Evolutionary conservation across 2,113 vertebrate species (phyloP), one percentile per base, ranked within the genome.

Genomic region (Equus przewalskii): DNA sequence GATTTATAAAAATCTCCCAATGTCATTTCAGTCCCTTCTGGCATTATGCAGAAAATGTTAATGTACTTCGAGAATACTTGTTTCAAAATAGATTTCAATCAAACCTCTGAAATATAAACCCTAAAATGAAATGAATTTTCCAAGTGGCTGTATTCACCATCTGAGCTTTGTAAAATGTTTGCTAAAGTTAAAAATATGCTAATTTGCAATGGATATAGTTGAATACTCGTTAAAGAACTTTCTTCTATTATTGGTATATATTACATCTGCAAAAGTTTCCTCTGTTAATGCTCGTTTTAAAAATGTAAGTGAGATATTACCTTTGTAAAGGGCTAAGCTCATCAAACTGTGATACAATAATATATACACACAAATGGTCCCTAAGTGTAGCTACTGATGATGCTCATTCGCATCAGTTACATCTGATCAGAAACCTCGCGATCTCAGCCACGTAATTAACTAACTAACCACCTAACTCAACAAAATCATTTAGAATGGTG

Each of bases 1-100:
- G 44, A 73, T 75, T 94, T 97, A 64, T 96, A 75, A 96, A 96
- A 97, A 75, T 96, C 8, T 56, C 5, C 36, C 56, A 76, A 33
- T 91, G 28, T 82, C 91, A 89, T 72, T 58, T 46, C 88, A 64
- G 19, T 94, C 72, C 44, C 44, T 93, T 51, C 89, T 97, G 89
- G 46, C 69, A 93, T 95, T 76, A 89, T 78, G 41, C 56, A 80
- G 73, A 96, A 97, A 96, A 96, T 96, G 82, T 89, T 80, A 97
- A 93, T 95, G 79, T 91, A 81, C 70, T 93, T 97, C 64, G 81
- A 78, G 91, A 58, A 84, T 51, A 21, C 82, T 96, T 92, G n/a
- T 94, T 95, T 96, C 95, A 89, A 24, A 6, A 36, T 64, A 44
- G 78, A 14, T 81, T 3, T 95, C 87, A 96, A 90, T 94, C 36